Base-by-base conservation (phyloP, 92 coral and sea anemone species). In the Heliopora coerulea region DNA sequence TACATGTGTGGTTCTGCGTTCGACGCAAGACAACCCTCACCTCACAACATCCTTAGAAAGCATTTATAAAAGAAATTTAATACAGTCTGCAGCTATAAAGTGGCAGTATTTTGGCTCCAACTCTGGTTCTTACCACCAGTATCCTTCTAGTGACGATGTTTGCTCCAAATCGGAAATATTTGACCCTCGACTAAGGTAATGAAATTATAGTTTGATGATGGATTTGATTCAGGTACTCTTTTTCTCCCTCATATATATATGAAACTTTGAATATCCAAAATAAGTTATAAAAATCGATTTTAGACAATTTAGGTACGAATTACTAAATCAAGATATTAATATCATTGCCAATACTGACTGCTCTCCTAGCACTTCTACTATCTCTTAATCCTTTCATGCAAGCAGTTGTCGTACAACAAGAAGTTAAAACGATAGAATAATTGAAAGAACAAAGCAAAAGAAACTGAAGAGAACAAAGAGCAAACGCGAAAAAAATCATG, bases 161-260 rank as follows among this genome's bases (percentile, higher is more conserved):
- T 88, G 93, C 59, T 70, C 78, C 4, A 74, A 57, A 42, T n/a
- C 81, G 24, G 82, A 78, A 48, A 33, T 27, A 6, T 79, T 78
- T 35, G 89, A 88, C 60, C 93, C 93, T 14, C 64, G 89, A 68
- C 82, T 88, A 67, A 85, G 83, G 93, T 88, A 79, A 88, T 84
- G 68, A 14, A 14, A 23, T 28, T 6, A 5, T n/a, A n/a, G n/a
- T n/a, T n/a, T n/a, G n/a, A n/a, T n/a, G n/a, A n/a, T n/a, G n/a
- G 21, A 50, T 50, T 37, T 37, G 42, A 11, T 4, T 50, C 5
- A 50, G 26, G 8, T 50, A 50, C 20, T 50, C 6, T 5, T n/a
- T n/a, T n/a, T n/a, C n/a, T n/a, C n/a, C n/a, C n/a, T n/a, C n/a
- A n/a, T n/a, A n/a, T n/a, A n/a, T n/a, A n/a, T n/a, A n/a, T n/a